Evolutionary conservation across 1,140 invertebrate species (phyloP).

Genomic region (Drosophila burlai): DNA sequence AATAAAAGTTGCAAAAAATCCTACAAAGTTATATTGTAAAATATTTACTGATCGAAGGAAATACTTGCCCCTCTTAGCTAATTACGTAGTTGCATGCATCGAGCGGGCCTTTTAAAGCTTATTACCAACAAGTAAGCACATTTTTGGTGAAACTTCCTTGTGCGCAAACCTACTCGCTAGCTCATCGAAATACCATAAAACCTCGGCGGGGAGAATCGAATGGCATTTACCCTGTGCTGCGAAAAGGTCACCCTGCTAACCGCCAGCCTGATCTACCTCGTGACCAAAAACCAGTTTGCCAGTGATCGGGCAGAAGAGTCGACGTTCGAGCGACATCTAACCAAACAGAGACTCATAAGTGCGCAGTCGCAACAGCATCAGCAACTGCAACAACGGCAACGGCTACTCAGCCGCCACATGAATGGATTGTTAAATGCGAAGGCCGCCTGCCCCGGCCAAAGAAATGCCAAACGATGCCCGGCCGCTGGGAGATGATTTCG

Average conservation of each 20-base stretch:
- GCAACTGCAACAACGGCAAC: slow-evolving; percentile 13
- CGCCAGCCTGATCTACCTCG: slow-evolving; percentile 34
- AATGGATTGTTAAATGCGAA: slow-evolving; percentile 59
- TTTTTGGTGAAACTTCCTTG: slow-evolving; percentile 11
- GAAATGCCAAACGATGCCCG: slow-evolving; percentile 57
- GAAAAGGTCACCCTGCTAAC: slow-evolving; percentile 28
- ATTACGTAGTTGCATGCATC: neutral
- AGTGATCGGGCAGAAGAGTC: slow-evolving; percentile 40
- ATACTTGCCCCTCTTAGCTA: slow-evolving; percentile 5
- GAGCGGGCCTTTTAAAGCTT: neutral
- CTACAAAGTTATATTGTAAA: neutral
- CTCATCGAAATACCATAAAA: slow-evolving; percentile 2
- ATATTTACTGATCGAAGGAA: slow-evolving; percentile 1
- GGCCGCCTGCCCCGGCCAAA: slow-evolving; percentile 41
- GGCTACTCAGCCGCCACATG: slow-evolving; percentile 42
- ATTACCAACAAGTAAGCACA: slow-evolving; percentile 9
- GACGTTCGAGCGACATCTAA: slow-evolving; percentile 25
- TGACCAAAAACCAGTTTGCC: slow-evolving; percentile 34
- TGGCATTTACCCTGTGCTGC: slow-evolving; percentile 24
- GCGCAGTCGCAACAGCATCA: slow-evolving; percentile 71
- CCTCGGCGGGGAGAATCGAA: slow-evolving; percentile 2
- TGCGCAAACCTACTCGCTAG: neutral
- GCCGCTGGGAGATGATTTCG: slow-evolving; percentile 38
- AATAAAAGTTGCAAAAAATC: neutral
- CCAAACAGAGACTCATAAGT: slow-evolving; percentile 65